Evolutionary conservation across 2,113 vertebrate genomes (phyloP), one percentile per base, ranked within the genome.

Genomic region (Coryphaenoides rupestris): DNA sequence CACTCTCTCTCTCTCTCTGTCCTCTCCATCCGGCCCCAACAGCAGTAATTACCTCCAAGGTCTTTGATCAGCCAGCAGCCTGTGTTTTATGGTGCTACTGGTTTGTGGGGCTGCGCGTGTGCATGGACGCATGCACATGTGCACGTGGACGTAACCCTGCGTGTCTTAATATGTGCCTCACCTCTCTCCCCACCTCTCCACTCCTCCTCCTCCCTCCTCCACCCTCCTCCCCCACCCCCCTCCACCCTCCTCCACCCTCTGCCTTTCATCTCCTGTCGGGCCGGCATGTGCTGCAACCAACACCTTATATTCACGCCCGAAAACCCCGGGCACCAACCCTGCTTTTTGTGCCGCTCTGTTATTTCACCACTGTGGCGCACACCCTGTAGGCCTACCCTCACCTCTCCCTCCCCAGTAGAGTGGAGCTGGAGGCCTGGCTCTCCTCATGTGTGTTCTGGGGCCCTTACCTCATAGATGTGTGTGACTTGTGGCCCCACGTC

Each of bases 391-490:
- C n/a, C n/a, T n/a, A 28, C 59, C 16, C 1, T 58, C 5, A 17
- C 13, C 47, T 50, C 33, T 40, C 33, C 19, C 21, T 60, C 45
- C 17, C 15, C 40, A 21, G n/a, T 49, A 5, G 7, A 50, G 15
- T 50, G 47, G 15, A 50, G 15, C 28, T 10, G 19, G 13, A 45
- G 3, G 24, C 2, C 17, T 0, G 60, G 63, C 54, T 24, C 17
- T 3, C 17, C 7, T 10, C 21, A 9, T 5, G 22, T 86, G 33
- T 55, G 21, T 56, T 21, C 66, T 17, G 9, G 15, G 14, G 40
- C 55, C 3, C 1, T 61, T 91, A 99, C 96, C 95, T 99, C 95
- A 63, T 98, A 99, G 73, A 99, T 94, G 73, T 99, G 97, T 40
- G 95, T 95, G 21, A 98, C 95, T 86, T 96, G 82, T 19, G 96